phyloP scores from a whole-genome alignment of 1,140 invertebrate genomes.

The Pseudomyrmex concolor region DNA sequence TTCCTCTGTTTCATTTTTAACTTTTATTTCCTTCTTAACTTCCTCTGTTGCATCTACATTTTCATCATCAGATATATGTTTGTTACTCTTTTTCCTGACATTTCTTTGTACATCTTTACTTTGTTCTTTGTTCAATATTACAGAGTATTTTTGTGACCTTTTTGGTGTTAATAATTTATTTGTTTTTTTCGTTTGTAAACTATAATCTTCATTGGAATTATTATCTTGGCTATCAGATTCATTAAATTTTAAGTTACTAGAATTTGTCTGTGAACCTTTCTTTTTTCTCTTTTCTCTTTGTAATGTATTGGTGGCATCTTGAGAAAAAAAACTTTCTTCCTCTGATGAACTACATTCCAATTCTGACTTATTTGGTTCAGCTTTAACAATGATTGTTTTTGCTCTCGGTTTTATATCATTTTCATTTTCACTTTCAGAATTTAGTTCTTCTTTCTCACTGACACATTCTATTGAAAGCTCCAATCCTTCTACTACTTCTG shows the following conservation, averaged over 20 bases:
- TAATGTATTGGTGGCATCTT: slow-evolving; percentile 50
- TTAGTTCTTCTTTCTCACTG: slow-evolving; percentile 81
- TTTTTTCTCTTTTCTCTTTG: slow-evolving; percentile 64
- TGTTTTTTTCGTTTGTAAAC: slow-evolving; percentile 77
- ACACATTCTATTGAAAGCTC: slow-evolving; percentile 83
- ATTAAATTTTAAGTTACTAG: slow-evolving; percentile 69
- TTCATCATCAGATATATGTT: slow-evolving; percentile 48
- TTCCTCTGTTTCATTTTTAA: slow-evolving; percentile 32
- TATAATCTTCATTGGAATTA: slow-evolving; percentile 79
- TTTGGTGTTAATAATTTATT: slow-evolving; percentile 68
- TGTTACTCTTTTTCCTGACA: slow-evolving; percentile 43
- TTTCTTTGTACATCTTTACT: slow-evolving; percentile 60
- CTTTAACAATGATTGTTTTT: slow-evolving; percentile 82
- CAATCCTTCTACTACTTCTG: slow-evolving; percentile 79
- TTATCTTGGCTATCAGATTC: slow-evolving; percentile 77
- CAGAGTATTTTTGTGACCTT: slow-evolving; percentile 64
- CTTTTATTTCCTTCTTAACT: slow-evolving; percentile 29
- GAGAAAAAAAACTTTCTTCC: slow-evolving; percentile 70
- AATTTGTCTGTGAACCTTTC: slow-evolving; percentile 70
- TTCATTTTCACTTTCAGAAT: slow-evolving; percentile 75
- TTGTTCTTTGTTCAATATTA: slow-evolving; percentile 58
- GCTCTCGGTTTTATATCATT: slow-evolving; percentile 72
- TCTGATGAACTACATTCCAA: slow-evolving; percentile 79
- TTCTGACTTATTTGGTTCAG: slow-evolving; percentile 80
- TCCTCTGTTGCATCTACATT: slow-evolving; percentile 15